Conservation (phyloP, 2,797 vertebrate species). For the Vespertilio murinus region DNA sequence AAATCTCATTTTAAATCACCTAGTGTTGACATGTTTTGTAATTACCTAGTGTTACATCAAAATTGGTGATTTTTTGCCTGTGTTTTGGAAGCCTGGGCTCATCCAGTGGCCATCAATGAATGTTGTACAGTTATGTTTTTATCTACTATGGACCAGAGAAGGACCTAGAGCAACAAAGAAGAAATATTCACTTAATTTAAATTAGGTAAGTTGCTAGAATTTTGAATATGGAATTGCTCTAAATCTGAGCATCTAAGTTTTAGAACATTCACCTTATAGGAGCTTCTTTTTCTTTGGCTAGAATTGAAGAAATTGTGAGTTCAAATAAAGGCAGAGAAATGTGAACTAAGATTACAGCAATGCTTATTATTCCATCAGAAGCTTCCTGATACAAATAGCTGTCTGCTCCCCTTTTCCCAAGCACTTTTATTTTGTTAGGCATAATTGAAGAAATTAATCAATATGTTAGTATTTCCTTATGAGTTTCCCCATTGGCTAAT, state of each 20-base stretch:
- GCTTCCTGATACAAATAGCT: not conserved
- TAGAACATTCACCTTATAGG: not conserved
- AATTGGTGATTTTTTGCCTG: not conserved
- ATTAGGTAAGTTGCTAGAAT: not conserved
- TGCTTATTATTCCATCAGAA: not conserved
- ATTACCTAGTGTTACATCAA: not conserved
- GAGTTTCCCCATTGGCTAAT: not conserved
- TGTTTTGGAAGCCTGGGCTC: not conserved
- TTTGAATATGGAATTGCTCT: not conserved
- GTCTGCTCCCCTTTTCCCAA: not conserved
- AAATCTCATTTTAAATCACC: not conserved
- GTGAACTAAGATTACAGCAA: not conserved
- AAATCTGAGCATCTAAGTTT: not conserved
- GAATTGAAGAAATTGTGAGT: not conserved
- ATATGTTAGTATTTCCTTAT: not conserved
- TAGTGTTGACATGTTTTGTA: not conserved
- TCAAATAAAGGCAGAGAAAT: not conserved
- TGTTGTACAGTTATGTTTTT: not conserved
- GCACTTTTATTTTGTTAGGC: not conserved
- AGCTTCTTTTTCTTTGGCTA: not conserved
- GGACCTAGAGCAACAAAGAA: not conserved
- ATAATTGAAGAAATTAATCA: constrained; percentile 19
- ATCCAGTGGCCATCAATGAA: not conserved
- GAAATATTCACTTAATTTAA: constrained; percentile 26
- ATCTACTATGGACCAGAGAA: not conserved